These are phyloP conservation scores for Helicoverpa armigera DNA, from an alignment of 1,140 invertebrate species.

Conservation along the genomic window DNA sequence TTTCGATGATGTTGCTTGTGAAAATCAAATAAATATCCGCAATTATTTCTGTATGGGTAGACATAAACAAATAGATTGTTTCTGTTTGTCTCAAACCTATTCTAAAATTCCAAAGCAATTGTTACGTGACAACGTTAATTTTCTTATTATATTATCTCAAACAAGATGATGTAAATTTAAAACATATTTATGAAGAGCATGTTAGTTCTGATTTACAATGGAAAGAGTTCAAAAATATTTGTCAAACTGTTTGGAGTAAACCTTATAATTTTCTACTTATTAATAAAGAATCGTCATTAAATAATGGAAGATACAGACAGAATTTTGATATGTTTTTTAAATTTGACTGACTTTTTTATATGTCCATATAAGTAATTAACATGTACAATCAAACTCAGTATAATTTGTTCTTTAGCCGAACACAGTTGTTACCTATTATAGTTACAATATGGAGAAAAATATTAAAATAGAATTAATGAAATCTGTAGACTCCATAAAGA, in stretches of 20 bases:
- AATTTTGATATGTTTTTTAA: constrained; percentile 44
- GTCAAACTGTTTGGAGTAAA: constrained; percentile 65
- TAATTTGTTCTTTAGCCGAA: neutral
- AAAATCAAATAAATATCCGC: constrained; percentile 11
- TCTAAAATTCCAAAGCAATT: constrained; percentile 78
- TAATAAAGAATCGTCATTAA: constrained; percentile 63
- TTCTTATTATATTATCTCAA: constrained; percentile 76
- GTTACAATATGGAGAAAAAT: constrained; percentile 34
- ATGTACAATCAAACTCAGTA: neutral
- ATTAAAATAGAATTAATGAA: constrained; percentile 50
- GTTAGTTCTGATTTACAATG: constrained; percentile 73
- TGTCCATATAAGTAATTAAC: neutral
- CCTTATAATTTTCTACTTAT: constrained; percentile 67
- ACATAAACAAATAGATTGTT: constrained; percentile 23
- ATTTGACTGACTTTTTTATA: neutral
- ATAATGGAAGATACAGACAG: constrained; percentile 66
- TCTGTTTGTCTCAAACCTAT: constrained; percentile 69
- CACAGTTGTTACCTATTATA: neutral
- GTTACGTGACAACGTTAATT: constrained; percentile 77
- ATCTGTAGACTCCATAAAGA: constrained; percentile 39
- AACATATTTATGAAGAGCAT: constrained; percentile 79
- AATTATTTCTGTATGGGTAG: constrained; percentile 1
- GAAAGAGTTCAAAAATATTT: constrained; percentile 68
- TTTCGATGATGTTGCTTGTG: constrained; percentile 8
- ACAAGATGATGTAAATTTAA: constrained; percentile 80